Base-by-base conservation (phyloP, 2,113 vertebrate species). In the Vicugna pacos region DNA sequence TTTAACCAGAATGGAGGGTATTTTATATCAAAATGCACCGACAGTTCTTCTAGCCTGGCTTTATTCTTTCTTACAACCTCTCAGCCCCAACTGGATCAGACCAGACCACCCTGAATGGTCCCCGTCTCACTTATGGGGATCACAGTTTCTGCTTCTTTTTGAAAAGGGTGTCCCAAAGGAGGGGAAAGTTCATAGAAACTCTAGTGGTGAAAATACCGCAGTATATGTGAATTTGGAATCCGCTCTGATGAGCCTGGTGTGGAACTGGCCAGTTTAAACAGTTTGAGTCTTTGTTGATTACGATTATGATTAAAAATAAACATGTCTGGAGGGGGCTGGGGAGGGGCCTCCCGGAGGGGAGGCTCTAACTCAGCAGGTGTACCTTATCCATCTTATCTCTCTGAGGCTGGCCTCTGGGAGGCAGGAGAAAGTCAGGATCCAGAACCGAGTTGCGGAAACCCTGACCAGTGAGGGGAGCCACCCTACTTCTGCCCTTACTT, bases 11-110 rank as follows among this genome's bases (percentile, higher is more conserved):
- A 77, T 3, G 86, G 46, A 30, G 54, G 26, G 86, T 7, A 15
- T 82, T 89, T 89, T 5, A 46, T 80, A 94, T 89, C 94, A 86
- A 75, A 92, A 96, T 62, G 62, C 92, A 90, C 17, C n/a, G 65
- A 62, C 79, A 20, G 65, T 89, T 87, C 73, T 64, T 46, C 20
- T 38, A 60, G 15, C 16, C 35, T 30, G 30, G n/a, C 16, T 90
- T 80, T 70, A 19, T 70, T 72, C 82, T 56, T 70, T 92, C 89
- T 80, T 3, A 30, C 12, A 22, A 42, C 54, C 20, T 56, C 89
- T 42, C 35, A n/a, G 28, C 60, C 26, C 24, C 0, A 0, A 22
- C 69, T 35, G 70, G 81, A 86, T 65, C 72, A 75, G 73, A 84
- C 94, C 60, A 87, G 62, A 42, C 35, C 69, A 89, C 73, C 75